Base-by-base conservation (phyloP, 2,797 vertebrate genomes). In the Hapalemur alaotrensis region DNA sequence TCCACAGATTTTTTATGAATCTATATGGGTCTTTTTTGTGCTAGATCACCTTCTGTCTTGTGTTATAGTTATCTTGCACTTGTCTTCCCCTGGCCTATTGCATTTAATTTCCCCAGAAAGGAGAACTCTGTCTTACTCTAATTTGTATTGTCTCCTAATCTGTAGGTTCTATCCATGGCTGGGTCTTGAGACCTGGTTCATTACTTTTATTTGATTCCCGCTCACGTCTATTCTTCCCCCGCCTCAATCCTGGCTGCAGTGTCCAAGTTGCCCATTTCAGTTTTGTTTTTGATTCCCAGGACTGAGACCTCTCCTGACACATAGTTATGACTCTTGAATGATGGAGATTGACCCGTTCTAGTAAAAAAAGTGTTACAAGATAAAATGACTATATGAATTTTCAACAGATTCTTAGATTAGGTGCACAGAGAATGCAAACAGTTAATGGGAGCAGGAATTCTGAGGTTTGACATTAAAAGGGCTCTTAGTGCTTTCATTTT, bases 91-190 rank as follows among this genome's bases (percentile, higher is more conserved):
- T 38, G 89, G 65, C 15, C 17, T 69, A 35, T 65, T 80, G 81
- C 59, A 83, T 57, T 95, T 91, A 78, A 94, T 73, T 93, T 96
- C 78, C 32, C 50, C 89, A n/a, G 81, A 65, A 95, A 87, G 93
- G 12, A 84, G 35, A 25, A 82, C n/a, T 72, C 22, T 75, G 9
- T 35, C n/a, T 38, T 65, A 72, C 4, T 78, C 35, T 65, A 73
- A 30, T 93, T 38, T 91, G n/a, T 54, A 46, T n/a, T 91, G 13
- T 93, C 20, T 89, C 15, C 28, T 94, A 65, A 43, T 41, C 12
- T 75, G 2, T 30, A 83, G 32, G 18, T 63, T 83, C 6, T 57
- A 14, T 28, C 4, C 30, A 5, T 95, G 46, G 38, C 46, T 94
- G 25, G 18, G 5, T 93, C 61, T 78, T 85, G 63, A 69, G 41